phyloP scores from a whole-genome alignment of 2,113 vertebrate genomes.

The Planiliza haematocheilus region DNA sequence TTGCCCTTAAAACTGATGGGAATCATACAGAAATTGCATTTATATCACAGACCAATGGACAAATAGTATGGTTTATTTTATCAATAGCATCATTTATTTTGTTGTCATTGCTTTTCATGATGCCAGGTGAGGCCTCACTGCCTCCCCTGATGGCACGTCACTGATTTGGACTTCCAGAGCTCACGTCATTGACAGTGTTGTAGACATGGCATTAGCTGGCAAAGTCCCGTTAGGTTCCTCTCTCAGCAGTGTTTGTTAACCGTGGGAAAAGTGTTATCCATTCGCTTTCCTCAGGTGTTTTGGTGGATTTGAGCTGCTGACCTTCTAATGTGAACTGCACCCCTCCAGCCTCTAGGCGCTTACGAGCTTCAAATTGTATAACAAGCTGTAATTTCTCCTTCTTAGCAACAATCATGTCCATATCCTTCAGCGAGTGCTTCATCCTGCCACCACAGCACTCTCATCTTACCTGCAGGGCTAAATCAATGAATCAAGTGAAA shows the following conservation, averaged over 20 bases:
- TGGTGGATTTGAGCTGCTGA: slow-evolving; percentile 35
- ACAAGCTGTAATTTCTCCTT: slow-evolving; percentile 66
- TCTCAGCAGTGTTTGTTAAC: slow-evolving; percentile 25
- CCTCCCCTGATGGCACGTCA: too few relatives aligned
- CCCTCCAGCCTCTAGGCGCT: slow-evolving; percentile 35
- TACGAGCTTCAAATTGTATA: slow-evolving; percentile 54
- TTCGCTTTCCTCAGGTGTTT: slow-evolving; percentile 20
- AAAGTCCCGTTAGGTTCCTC: slow-evolving; percentile 28
- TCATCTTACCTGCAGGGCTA: slow-evolving; percentile 65
- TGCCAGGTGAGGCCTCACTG: too few relatives aligned
- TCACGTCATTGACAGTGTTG: background rate
- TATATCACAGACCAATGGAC: too few relatives aligned
- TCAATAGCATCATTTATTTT: too few relatives aligned
- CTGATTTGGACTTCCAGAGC: too few relatives aligned
- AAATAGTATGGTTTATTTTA: too few relatives aligned
- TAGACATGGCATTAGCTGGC: background rate
- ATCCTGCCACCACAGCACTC: slow-evolving; percentile 42
- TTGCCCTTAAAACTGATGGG: too few relatives aligned
- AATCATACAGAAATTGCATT: too few relatives aligned
- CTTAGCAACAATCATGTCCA: slow-evolving; percentile 59
- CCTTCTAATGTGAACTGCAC: slow-evolving; percentile 29
- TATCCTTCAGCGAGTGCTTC: slow-evolving; percentile 58
- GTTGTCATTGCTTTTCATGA: too few relatives aligned
- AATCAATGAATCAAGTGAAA: slow-evolving; percentile 79
- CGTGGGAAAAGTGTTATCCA: slow-evolving; percentile 8